Base-by-base conservation (phyloP, 1,140 invertebrate species). In the Ericerus pela region DNA sequence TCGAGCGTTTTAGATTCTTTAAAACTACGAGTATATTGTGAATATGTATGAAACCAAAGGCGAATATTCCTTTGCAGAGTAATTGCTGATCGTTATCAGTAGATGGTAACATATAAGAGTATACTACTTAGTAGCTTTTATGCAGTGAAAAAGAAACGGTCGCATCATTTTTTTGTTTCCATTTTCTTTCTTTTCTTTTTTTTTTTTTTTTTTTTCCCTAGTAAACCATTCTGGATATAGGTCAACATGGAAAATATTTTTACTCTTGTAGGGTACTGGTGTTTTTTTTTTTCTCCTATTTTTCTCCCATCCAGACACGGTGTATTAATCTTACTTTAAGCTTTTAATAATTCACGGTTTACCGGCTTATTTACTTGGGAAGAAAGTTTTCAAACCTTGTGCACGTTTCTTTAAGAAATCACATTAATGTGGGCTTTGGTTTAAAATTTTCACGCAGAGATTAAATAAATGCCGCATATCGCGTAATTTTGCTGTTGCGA, bases 61-160 rank as follows among this genome's bases (percentile, higher is more conserved):
- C 22, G 41, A 12, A 47, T 24, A 47, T 47, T 47, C 41, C 41
- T 47, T 47, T 47, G 41, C 41, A 20, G 16, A 47, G 41, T 47
- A 47, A 47, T 47, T 47, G 41, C 41, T 47, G 41, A 47, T 47
- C 41, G 41, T 47, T 47, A 47, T 47, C 41, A 24, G 10, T 14
- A 47, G 11, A 14, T 47, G 30, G 16, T 47, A 47, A 47, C 41
- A 47, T 47, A 47, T 47, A 47, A 20, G 16, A 47, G 41, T 47
- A 47, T 24, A 20, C 41, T 47, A 47, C 41, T 47, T 47, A 47
- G 41, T 22, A 24, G 41, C 41, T 47, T 47, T 47, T 47, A 16
- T 16, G 41, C 20, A 33, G 30, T 16, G 20, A 38, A 38, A 38
- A 38, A 38, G 36, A 5, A 18, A 14, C 5, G 30, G 30, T 33